phyloP scores from a whole-genome alignment of 2,113 vertebrate species.

The Chrysemys picta region DNA sequence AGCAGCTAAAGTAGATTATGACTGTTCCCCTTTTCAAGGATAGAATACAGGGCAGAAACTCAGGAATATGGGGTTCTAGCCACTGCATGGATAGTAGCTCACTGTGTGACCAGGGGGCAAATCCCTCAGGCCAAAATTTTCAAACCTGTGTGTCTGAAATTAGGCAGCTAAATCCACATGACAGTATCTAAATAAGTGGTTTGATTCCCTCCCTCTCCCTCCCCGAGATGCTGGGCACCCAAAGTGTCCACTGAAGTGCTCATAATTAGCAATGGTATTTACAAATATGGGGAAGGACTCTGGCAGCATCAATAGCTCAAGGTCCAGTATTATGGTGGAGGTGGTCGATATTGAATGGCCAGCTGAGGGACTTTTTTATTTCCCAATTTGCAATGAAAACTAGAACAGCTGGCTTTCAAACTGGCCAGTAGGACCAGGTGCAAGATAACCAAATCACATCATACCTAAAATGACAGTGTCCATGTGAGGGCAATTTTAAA shows the following conservation, averaged over 20 bases:
- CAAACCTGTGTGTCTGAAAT: background rate
- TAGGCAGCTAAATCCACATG: background rate
- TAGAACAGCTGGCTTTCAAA: background rate
- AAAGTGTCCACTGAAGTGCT: background rate
- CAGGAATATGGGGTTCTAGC: background rate
- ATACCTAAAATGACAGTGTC: background rate
- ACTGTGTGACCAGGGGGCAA: background rate
- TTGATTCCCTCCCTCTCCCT: background rate
- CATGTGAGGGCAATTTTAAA: background rate
- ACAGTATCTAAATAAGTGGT: background rate
- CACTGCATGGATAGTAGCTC: background rate
- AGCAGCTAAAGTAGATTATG: background rate
- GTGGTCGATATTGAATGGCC: background rate
- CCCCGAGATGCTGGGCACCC: background rate
- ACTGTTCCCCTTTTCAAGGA: background rate
- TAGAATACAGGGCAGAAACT: background rate
- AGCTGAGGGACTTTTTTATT: background rate
- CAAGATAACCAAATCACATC: too few relatives aligned
- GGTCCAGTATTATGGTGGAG: accelerated
- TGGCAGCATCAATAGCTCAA: accelerated
- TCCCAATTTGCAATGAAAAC: background rate
- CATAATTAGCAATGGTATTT: too few relatives aligned
- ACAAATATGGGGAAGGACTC: background rate
- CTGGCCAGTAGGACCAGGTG: too few relatives aligned
- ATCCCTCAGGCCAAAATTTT: background rate